Conservation (phyloP, 2,113 vertebrate species). For the Bettongia penicillata region DNA sequence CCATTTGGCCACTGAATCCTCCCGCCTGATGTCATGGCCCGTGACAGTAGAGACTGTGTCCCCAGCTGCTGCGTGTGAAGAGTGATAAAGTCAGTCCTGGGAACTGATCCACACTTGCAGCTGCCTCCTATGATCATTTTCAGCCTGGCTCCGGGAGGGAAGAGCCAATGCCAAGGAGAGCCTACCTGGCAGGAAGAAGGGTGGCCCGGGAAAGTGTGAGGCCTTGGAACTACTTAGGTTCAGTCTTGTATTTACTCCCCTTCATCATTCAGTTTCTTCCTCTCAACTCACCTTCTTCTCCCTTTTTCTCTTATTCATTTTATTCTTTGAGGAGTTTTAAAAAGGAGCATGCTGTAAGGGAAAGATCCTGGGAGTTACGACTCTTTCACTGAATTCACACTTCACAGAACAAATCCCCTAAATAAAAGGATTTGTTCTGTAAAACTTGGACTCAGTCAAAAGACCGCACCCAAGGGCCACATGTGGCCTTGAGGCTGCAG, state of each 20-base stretch:
- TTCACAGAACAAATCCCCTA: too few relatives aligned
- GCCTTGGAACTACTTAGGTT: background rate
- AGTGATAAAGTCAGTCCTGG: conserved; percentile 15
- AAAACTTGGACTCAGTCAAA: too few relatives aligned
- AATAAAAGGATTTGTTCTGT: too few relatives aligned
- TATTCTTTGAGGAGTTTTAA: background rate
- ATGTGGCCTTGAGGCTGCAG: too few relatives aligned
- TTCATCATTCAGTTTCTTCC: too few relatives aligned
- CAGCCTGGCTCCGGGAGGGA: background rate
- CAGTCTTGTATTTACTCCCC: background rate
- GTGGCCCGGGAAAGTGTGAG: background rate
- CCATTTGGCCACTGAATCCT: background rate
- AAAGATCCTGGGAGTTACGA: background rate
- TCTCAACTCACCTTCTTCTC: background rate
- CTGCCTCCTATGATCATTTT: background rate
- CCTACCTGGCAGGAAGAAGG: background rate
- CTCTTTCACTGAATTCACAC: too few relatives aligned
- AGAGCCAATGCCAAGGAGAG: background rate
- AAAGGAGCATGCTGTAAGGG: background rate
- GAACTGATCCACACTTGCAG: conserved; percentile 61
- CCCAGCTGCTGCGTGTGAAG: background rate
- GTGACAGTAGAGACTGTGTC: background rate
- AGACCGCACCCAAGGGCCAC: too few relatives aligned
- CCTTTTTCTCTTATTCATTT: background rate
- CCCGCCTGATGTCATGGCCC: background rate